These are phyloP conservation scores for Apodemia duryi DNA, from an alignment of 2,888 invertebrate genomes.

Conservation along the genomic window DNA sequence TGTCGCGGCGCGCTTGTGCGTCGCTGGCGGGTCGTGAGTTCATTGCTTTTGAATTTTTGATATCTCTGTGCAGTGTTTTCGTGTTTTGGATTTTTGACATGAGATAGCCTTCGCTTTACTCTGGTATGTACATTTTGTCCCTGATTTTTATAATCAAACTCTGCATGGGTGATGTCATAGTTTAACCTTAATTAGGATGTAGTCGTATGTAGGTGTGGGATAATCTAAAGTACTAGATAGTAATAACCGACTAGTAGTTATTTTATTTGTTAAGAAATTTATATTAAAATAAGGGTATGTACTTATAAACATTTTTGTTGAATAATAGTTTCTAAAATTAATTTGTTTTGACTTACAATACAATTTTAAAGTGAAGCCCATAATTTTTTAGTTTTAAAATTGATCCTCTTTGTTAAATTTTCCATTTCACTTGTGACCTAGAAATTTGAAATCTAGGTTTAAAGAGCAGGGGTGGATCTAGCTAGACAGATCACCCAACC, in stretches of 20 bases:
- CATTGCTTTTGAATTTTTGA: constrained; percentile 35
- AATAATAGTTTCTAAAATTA: neutral
- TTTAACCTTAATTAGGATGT: constrained; percentile 34
- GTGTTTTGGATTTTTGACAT: constrained; percentile 54
- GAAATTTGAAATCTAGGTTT: constrained; percentile 36
- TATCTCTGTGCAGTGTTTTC: constrained; percentile 35
- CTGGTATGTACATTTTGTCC: constrained; percentile 46
- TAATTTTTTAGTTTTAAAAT: neutral
- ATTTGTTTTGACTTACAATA: constrained; percentile 20
- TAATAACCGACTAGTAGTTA: no score
- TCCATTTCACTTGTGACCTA: constrained; percentile 36
- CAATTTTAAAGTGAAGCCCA: no score
- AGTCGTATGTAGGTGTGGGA: constrained; percentile 29
- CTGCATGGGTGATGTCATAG: constrained; percentile 54
- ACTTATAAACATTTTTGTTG: neutral
- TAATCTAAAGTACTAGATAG: constrained; percentile 10
- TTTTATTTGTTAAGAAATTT: no score
- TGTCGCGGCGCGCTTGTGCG: constrained; percentile 58
- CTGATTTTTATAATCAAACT: constrained; percentile 44
- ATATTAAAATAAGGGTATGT: no score
- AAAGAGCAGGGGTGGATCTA: constrained; percentile 37
- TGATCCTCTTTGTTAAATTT: neutral
- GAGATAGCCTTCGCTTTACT: constrained; percentile 55
- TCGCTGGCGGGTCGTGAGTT: constrained; percentile 42
- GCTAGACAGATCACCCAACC: constrained; percentile 23